These are phyloP conservation scores for Tapirus terrestris DNA, from an alignment of 2,113 vertebrate genomes.

Conservation along the genomic window DNA sequence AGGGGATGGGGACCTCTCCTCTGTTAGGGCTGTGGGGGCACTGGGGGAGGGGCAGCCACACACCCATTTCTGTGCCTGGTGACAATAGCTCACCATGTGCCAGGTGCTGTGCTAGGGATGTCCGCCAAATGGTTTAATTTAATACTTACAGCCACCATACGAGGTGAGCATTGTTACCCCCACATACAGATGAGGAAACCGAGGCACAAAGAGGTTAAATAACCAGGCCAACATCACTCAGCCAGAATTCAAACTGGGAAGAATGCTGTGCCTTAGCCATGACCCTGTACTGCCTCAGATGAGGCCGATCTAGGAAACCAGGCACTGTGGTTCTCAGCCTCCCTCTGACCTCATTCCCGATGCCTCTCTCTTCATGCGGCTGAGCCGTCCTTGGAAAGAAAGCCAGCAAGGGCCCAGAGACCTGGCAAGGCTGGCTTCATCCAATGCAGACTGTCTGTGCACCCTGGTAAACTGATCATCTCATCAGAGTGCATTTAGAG, in stretches of 20 bases:
- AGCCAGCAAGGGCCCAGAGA: neutral
- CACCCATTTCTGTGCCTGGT: neutral
- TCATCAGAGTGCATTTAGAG: slow-evolving; percentile 65
- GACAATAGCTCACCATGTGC: neutral
- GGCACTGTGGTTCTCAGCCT: neutral
- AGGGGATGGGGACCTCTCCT: neutral
- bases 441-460: neutral
- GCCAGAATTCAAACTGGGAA: neutral
- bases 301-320: neutral
- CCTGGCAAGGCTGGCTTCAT: neutral
- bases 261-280: neutral
- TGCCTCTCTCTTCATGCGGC: neutral
- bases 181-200: neutral
- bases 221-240: neutral
- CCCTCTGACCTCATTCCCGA: neutral
- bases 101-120: fast-evolving
- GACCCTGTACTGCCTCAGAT: fast-evolving
- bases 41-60: neutral
- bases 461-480: slow-evolving; percentile 3
- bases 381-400: neutral
- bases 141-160: neutral
- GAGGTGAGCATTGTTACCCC: neutral
- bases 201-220: neutral
- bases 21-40: neutral
- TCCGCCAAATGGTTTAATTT: fast-evolving